Base-by-base conservation (phyloP, 1,140 invertebrate species). In the Macrocentrus cingulum region DNA sequence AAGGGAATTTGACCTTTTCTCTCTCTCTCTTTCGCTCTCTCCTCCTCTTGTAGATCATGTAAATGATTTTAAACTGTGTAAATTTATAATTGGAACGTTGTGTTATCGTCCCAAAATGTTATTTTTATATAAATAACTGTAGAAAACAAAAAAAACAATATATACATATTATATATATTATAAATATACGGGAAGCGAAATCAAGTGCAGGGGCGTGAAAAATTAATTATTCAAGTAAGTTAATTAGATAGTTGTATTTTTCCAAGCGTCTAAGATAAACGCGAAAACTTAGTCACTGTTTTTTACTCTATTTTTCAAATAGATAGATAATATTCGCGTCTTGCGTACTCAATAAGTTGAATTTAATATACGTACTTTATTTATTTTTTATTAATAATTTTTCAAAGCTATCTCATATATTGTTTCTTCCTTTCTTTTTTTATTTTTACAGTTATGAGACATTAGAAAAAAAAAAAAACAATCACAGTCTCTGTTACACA, bases 261-360 rank as follows among this genome's bases (percentile, higher is more conserved):
- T 70, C 68, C 63, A 66, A 69, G 60, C 64, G 68, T 68, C 62
- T 62, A 68, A 20, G 32, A 29, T 32, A 58, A 13, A 44, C 16
- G 64, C 63, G 63, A 63, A 70, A 73, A 78, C 69, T 77, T 76
- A 79, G 76, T 79, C 75, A 79, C 71, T 76, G 74, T 77, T 77
- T 78, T 79, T 76, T 77, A 75, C 73, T 75, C 76, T 77, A 51
- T 58, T 79, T 77, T 76, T 71, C 60, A 70, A 71, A 63, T 68
- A 71, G 61, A 66, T 42, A 58, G 48, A 63, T 70, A 61, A 36
- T 71, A 68, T 68, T 66, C 67, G 71, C 65, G 69, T 74, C 62
- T 66, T 67, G 69, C 70, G 65, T 69, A 74, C 69, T 64, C 56
- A 68, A 66, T 71, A 74, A 73, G 18, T 57, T 58, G 34, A 23